Conservation (phyloP, 2,888 invertebrate genomes). For the Tolmerus cingulatus region DNA sequence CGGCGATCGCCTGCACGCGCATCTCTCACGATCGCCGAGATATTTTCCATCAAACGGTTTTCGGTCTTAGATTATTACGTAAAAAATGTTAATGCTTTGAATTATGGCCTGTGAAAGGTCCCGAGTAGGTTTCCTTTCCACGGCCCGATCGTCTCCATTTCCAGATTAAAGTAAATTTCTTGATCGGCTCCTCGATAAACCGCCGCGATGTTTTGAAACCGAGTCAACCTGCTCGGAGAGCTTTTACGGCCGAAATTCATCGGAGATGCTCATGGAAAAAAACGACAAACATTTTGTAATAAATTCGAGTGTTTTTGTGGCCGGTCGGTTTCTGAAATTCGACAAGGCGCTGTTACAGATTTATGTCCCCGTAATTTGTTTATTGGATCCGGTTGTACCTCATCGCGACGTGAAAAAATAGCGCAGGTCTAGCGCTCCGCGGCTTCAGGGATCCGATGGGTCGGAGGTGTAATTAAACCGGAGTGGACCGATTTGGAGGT, state of each 20-base stretch:
- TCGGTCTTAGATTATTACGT: slow-evolving; percentile 23
- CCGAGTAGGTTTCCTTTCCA: slow-evolving; percentile 18
- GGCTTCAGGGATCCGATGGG: not conserved
- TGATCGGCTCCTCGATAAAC: slow-evolving; percentile 9
- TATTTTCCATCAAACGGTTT: slow-evolving; percentile 5
- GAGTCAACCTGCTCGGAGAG: slow-evolving; percentile 18
- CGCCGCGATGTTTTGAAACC: slow-evolving; percentile 18
- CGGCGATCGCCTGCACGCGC: not conserved
- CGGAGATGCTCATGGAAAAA: not conserved
- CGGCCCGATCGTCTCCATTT: slow-evolving; percentile 6
- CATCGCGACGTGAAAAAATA: not conserved
- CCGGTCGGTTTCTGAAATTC: not conserved
- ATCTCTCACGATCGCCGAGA: not conserved
- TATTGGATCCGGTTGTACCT: slow-evolving; percentile 19
- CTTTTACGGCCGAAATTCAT: slow-evolving; percentile 5
- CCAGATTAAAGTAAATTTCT: slow-evolving; percentile 26
- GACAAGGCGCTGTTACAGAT: slow-evolving; percentile 36
- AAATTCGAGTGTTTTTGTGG: slow-evolving; percentile 9
- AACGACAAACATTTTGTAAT: slow-evolving; percentile 23
- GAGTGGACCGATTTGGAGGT: not conserved
- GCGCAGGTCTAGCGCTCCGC: not conserved
- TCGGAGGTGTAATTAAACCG: not conserved
- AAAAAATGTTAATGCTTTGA: slow-evolving; percentile 32
- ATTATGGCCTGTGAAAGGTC: slow-evolving; percentile 36
- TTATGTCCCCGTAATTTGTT: slow-evolving; percentile 38